These are phyloP conservation scores for Parapristionchus giblindavisi DNA, from an alignment of 2,888 invertebrate genomes.

Conservation along the genomic window DNA sequence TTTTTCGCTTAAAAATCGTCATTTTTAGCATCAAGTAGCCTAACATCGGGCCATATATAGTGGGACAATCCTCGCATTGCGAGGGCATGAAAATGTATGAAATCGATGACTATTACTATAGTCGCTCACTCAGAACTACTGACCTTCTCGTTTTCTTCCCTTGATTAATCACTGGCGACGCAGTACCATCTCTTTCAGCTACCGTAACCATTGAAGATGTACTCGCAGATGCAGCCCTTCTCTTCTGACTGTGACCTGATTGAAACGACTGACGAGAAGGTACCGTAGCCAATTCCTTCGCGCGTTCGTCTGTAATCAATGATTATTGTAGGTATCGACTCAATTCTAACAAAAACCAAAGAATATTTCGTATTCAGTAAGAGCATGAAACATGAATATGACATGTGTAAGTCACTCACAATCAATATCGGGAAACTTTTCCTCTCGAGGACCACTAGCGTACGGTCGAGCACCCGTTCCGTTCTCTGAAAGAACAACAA, in stretches of 20 bases:
- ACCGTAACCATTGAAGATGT: background rate
- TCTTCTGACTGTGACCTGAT: background rate
- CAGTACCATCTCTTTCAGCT: background rate
- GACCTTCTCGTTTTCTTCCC: background rate
- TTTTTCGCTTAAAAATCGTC: no score
- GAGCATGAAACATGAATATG: no score
- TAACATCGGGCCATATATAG: no score
- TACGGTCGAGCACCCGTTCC: background rate
- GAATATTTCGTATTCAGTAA: background rate
- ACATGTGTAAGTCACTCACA: slow-evolving; percentile 9
- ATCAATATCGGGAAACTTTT: slow-evolving; percentile 4
- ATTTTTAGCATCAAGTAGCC: no score
- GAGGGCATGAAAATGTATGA: no score
- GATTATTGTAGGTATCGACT: background rate
- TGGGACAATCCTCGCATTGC: no score
- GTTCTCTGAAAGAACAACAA: background rate
- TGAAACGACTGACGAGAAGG: background rate
- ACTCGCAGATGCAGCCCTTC: background rate
- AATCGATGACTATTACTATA: no score
- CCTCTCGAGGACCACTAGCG: slow-evolving; percentile 1
- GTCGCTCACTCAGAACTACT: no score
- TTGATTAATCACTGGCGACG: background rate
- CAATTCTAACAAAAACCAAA: background rate
- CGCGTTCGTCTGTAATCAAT: background rate
- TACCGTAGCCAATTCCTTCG: background rate